Conservation (phyloP, 2,888 invertebrate species). For the Drosophila rellima region DNA sequence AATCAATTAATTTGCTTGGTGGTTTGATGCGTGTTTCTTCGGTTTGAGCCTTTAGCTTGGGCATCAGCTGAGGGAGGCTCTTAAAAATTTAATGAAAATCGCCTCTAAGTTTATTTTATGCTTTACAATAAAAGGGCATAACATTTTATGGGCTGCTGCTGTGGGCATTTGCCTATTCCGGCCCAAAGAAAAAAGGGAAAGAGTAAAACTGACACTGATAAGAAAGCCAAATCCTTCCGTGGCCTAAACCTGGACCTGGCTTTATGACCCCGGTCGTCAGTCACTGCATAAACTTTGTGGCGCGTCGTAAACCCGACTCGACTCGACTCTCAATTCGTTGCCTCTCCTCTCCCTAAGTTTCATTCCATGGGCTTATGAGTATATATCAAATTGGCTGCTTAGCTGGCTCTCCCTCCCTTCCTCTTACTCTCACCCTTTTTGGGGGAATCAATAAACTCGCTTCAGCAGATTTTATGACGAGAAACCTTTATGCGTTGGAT, state of each 20-base stretch:
- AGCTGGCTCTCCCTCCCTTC: slow-evolving; percentile 12
- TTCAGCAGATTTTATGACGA: slow-evolving; percentile 69
- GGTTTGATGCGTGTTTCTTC: slow-evolving; percentile 13
- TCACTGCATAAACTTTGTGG: slow-evolving; percentile 72
- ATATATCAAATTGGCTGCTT: slow-evolving; percentile 73
- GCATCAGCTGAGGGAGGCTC: slow-evolving; percentile 14
- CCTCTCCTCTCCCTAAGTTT: background rate
- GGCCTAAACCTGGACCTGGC: slow-evolving; percentile 45
- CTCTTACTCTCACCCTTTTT: slow-evolving; percentile 6
- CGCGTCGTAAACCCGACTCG: slow-evolving; percentile 65
- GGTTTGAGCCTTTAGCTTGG: background rate
- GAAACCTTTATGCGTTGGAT: slow-evolving; percentile 48
- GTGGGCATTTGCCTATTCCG: slow-evolving; percentile 49
- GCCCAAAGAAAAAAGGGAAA: background rate
- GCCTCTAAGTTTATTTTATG: slow-evolving; percentile 70
- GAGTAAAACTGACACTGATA: slow-evolving; percentile 58
- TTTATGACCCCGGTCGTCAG: slow-evolving; percentile 61
- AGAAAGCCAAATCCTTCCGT: slow-evolving; percentile 61
- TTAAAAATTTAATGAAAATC: slow-evolving; percentile 72
- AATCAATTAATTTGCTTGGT: slow-evolving; percentile 63
- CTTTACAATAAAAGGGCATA: slow-evolving; percentile 65
- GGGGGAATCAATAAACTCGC: slow-evolving; percentile 69
- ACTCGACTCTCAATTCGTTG: slow-evolving; percentile 13
- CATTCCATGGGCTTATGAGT: slow-evolving; percentile 33
- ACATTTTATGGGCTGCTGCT: slow-evolving; percentile 53